phyloP scores from a whole-genome alignment of 2,113 vertebrate genomes.

The Scomber japonicus region DNA sequence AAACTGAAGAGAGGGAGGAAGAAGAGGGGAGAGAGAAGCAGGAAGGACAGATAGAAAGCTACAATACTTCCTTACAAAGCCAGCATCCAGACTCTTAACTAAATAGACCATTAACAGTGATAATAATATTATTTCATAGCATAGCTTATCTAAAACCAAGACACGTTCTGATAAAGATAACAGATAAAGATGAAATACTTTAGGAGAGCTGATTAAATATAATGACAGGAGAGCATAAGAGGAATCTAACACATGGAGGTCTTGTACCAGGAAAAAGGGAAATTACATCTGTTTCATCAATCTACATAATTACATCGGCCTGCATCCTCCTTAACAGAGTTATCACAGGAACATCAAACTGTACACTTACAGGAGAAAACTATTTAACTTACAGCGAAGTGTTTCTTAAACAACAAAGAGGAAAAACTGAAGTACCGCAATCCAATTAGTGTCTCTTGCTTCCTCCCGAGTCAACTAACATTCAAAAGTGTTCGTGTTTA shows the following conservation, averaged over 20 bases:
- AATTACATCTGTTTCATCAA: not conserved
- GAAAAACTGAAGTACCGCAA: too few species aligned
- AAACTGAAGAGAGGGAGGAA: slow-evolving; percentile 12
- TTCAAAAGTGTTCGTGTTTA: too few species aligned
- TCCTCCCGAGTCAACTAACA: too few species aligned
- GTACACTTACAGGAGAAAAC: too few species aligned
- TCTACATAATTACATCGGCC: not conserved
- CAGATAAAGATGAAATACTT: not conserved
- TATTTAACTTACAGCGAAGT: too few species aligned
- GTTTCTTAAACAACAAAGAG: too few species aligned
- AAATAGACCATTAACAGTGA: not conserved
- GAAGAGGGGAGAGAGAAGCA: not conserved
- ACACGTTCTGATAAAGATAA: not conserved
- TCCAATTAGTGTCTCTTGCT: too few species aligned
- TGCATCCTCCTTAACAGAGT: not conserved
- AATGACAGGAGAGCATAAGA: too few species aligned
- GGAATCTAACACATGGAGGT: too few species aligned
- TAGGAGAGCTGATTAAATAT: not conserved
- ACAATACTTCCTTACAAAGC: not conserved
- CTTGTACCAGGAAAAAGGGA: not conserved
- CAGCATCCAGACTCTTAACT: not conserved
- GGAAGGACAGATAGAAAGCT: not conserved
- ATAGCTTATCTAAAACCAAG: not conserved
- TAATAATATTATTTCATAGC: not conserved
- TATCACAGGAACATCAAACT: not conserved